Evolutionary conservation across 2,888 invertebrate species (phyloP).

Genomic region (Acanthosoma haemorrhoidale): DNA sequence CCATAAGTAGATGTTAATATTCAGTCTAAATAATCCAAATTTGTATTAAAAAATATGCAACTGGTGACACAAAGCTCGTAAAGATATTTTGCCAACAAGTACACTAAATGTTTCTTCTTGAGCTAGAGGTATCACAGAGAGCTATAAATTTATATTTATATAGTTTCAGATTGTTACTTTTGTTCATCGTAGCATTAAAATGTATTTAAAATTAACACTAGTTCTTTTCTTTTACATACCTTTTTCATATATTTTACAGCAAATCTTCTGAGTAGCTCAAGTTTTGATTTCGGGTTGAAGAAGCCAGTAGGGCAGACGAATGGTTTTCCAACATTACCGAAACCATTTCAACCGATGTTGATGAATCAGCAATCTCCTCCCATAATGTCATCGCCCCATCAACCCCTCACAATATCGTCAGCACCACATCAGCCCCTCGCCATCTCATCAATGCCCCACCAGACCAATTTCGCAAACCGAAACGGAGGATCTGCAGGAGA

Average conservation of each 20-base stretch:
- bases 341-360: not conserved
- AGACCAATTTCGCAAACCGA: not conserved
- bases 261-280: not conserved
- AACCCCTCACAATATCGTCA: not conserved
- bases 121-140: too few relatives aligned
- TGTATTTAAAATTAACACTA: too few relatives aligned
- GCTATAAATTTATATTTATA: too few relatives aligned
- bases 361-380: not conserved
- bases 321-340: not conserved
- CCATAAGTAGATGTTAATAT: too few relatives aligned
- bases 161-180: too few relatives aligned
- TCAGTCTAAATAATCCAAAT: too few relatives aligned
- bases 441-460: not conserved
- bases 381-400: not conserved
- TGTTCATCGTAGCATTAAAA: too few relatives aligned
- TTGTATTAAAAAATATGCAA: too few relatives aligned
- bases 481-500: not conserved
- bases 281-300: not conserved
- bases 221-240: slow-evolving; percentile 47
- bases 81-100: too few relatives aligned
- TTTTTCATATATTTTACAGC: not conserved
- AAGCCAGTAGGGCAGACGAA: not conserved
- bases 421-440: not conserved
- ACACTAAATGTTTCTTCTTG: too few relatives aligned
- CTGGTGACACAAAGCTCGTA: too few relatives aligned